Evolutionary conservation across 64 coral and sea anemone genomes (phyloP).

Genomic region (Dendrophyllia cribrosa): DNA sequence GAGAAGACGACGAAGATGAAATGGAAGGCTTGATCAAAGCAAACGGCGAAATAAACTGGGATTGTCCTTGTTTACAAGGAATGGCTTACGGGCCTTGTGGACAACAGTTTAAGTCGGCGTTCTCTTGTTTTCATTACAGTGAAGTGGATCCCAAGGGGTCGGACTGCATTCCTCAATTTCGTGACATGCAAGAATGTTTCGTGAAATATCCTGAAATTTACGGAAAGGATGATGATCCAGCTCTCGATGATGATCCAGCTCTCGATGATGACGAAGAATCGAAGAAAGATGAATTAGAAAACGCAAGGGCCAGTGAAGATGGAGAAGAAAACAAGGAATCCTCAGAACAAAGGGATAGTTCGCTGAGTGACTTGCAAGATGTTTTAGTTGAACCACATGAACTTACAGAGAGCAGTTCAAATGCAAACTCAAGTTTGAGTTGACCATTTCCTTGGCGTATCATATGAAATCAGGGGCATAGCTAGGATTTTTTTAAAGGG

Average conservation of each 20-base stretch:
- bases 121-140: constrained; percentile 98
- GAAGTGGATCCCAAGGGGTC: constrained; percentile 90
- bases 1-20: constrained; percentile 86
- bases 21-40: constrained; percentile 96
- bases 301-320: background rate
- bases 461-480: background rate
- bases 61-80: constrained; percentile 97
- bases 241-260: constrained; percentile 40
- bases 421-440: background rate
- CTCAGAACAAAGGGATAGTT: background rate
- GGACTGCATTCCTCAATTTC: constrained; percentile 96
- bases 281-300: constrained; percentile 56
- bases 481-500: too few relatives aligned
- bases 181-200: constrained; percentile 97
- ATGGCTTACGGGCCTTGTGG: constrained; percentile 98
- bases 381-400: background rate
- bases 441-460: background rate
- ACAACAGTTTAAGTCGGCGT: constrained; percentile 91
- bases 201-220: constrained; percentile 96
- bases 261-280: constrained; percentile 55
- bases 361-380: background rate
- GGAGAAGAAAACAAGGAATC: background rate
- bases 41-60: constrained; percentile 99
- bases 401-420: background rate
- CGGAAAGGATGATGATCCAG: constrained; percentile 82